Base-by-base conservation (phyloP, 2,797 vertebrate genomes). In the Danio jaintianensis region DNA sequence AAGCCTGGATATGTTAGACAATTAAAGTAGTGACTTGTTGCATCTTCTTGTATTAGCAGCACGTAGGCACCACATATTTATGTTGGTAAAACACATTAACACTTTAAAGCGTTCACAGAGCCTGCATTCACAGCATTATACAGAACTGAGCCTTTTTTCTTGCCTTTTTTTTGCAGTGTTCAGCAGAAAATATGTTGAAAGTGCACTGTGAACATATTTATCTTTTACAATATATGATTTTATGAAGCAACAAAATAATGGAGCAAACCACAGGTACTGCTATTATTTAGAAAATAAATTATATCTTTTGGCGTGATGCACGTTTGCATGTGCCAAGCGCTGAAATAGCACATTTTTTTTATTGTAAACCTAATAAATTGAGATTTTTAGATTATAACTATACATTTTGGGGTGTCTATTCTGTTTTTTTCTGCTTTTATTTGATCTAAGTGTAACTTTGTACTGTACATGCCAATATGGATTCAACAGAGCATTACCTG, bases 161-260 rank as follows among this genome's bases (percentile, higher is more conserved):
- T 29, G 29, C 29, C 1, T 29, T 52, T 36, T 69, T 38, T 69
- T 52, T 69, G 29, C 47, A 52, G 47, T 12, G 29, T 16, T 52
- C 29, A 0, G 15, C 15, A 52, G 47, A 69, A 69, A 68, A 68
- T 10, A 36, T 52, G 47, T 50, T 68, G 66, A 68, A 68, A 68
- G 36, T 68, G 47, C 66, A 52, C 5, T 50, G n/a, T 68, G 45
- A 50, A 36, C 45, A 11, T 69, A 52, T 6, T 42, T 11, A 42
- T 18, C 47, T 52, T 69, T 69, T 38, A 9, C 67, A 69, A 69
- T 38, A 52, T 43, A 61, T 5, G 67, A 29, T 53, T 53, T 53
- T 40, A 69, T 40, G 6, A 69, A 50, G 29, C 10, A 53, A 38
- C 29, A 53, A 53, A 52, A 53, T 69, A 53, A 59, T 36, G 3